Percentiles rank a stretch among this genome's conserved stretches.
Evolutionary conservation across 2,113 vertebrate genomes (phyloP).

Genomic region (Lycocorax pyrrhopterus): DNA sequence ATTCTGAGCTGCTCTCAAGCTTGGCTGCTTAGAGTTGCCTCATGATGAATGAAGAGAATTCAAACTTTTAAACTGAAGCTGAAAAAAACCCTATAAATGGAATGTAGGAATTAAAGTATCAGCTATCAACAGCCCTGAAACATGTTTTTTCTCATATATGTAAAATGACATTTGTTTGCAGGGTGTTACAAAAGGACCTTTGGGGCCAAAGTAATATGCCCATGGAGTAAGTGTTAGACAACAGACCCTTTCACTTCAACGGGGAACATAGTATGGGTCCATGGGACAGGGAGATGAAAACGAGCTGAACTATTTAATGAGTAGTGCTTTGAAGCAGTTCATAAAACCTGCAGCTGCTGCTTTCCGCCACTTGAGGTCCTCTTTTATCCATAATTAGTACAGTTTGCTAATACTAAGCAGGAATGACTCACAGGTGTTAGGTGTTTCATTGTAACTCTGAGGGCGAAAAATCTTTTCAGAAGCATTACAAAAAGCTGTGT

Average conservation of each 20-base stretch:
- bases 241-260: neutral
- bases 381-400: neutral
- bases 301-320: neutral
- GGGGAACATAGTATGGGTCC: neutral
- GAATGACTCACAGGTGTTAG: neutral
- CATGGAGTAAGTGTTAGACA: neutral
- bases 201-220: neutral
- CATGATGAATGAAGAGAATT: neutral
- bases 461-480: neutral
- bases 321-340: neutral
- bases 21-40: neutral
- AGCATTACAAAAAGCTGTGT: neutral
- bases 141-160: neutral
- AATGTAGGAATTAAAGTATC: neutral
- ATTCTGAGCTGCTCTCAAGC: neutral
- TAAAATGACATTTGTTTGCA: neutral
- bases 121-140: neutral
- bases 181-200: neutral
- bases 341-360: neutral
- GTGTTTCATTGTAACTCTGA: neutral
- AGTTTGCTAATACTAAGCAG: neutral
- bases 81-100: neutral
- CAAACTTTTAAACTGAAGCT: neutral
- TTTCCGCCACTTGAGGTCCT: constrained; percentile 47
- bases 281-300: neutral